Evolutionary conservation across 1,140 invertebrate genomes (phyloP).

Genomic region (Ostrea edulis): DNA sequence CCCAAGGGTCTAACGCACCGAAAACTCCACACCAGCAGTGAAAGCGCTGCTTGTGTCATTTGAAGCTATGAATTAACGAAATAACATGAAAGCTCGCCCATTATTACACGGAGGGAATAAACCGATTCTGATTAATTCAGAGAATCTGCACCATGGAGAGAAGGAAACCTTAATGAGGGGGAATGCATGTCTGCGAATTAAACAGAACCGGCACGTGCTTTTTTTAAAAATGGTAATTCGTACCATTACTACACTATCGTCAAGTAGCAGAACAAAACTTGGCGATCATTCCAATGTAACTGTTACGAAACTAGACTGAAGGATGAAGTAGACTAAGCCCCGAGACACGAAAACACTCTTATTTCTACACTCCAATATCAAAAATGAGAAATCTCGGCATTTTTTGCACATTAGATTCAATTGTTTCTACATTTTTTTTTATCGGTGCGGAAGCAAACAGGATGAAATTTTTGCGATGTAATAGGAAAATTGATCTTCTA

Average conservation of each 20-base stretch:
- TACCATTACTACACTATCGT: slow-evolving; percentile 18
- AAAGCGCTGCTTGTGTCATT: slow-evolving; percentile 36
- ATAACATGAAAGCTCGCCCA: slow-evolving; percentile 28
- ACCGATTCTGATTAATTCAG: slow-evolving; percentile 29
- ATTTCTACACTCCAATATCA: neutral
- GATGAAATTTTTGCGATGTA: neutral
- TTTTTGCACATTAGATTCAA: slow-evolving; percentile 21
- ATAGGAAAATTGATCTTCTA: neutral
- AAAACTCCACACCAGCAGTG: neutral
- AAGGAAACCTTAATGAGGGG: slow-evolving; percentile 31
- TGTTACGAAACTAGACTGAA: slow-evolving; percentile 4
- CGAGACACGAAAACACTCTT: slow-evolving; percentile 17
- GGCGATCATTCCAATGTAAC: neutral
- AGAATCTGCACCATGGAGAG: slow-evolving; percentile 32
- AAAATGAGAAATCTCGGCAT: neutral
- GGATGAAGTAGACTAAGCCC: slow-evolving; percentile 9
- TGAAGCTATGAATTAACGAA: slow-evolving; percentile 35
- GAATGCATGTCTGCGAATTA: slow-evolving; percentile 36
- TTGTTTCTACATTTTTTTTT: slow-evolving; percentile 19
- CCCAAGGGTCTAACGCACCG: neutral
- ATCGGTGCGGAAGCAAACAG: neutral
- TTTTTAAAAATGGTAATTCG: slow-evolving; percentile 10
- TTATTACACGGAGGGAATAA: slow-evolving; percentile 35
- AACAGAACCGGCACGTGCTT: slow-evolving; percentile 31
- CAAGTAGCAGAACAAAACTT: slow-evolving; percentile 38